Evolutionary conservation across 2,113 vertebrate genomes (phyloP).

Genomic region (Heterocephalus glaber): DNA sequence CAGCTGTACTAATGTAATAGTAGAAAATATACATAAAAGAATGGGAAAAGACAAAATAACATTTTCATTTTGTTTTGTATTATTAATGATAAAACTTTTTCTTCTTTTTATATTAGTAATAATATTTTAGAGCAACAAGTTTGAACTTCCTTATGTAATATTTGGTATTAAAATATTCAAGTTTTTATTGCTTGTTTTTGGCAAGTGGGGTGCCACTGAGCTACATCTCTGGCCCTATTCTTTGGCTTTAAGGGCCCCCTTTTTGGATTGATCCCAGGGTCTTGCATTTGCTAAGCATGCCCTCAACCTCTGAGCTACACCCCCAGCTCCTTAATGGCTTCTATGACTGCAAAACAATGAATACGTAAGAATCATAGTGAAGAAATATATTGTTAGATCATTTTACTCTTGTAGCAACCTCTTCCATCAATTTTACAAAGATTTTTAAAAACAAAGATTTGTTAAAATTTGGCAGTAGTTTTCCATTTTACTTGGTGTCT

Average conservation of each 20-base stretch:
- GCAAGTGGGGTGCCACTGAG: too few species aligned
- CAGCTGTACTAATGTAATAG: not conserved
- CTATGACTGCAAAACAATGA: not conserved
- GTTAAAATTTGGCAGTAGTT: constrained; percentile 7
- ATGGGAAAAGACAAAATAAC: not conserved
- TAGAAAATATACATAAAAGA: not conserved
- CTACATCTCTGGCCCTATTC: too few species aligned
- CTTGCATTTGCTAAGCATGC: not conserved
- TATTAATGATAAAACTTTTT: not conserved
- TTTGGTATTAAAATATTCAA: constrained; percentile 29
- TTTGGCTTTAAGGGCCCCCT: not conserved
- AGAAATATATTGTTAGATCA: not conserved
- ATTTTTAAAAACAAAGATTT: not conserved
- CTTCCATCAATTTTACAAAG: not conserved
- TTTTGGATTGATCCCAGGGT: not conserved
- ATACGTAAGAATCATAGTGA: not conserved
- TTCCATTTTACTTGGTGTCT: not conserved
- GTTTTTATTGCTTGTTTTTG: constrained; percentile 16
- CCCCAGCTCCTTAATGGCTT: not conserved
- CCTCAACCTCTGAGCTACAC: not conserved
- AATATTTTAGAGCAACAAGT: not conserved
- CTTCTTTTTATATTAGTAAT: not conserved
- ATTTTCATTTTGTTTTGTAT: constrained; percentile 33
- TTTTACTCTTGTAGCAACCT: not conserved
- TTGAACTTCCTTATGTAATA: constrained; percentile 38